Evolutionary conservation across 2,797 vertebrate species (phyloP), one percentile per base, ranked within the genome.

Genomic region (Tenualosa ilisha): DNA sequence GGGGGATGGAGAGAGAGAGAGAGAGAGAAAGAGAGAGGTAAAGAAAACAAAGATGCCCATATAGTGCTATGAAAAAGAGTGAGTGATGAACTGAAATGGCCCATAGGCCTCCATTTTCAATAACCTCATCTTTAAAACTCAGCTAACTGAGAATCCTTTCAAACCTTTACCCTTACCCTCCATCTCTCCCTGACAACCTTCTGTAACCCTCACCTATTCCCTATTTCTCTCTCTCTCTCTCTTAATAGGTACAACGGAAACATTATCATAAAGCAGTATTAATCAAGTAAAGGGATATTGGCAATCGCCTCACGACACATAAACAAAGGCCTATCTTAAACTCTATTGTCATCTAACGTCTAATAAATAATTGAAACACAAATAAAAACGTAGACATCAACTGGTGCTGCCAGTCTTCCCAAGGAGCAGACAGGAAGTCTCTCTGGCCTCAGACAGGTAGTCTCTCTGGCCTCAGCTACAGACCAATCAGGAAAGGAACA

Each of bases 281-380:
- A 54, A 82, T 85, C 59, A 82, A 85, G 85, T 85, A 85, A 82
- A 85, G 59, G 85, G 85, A 85, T 82, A 65, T 82, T 82, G 81
- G 81, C 59, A 85, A 54, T 59, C 51, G 81, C 50, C 81, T 68
- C 72, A 79, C 72, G 40, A 79, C 72, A 79, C 72, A 79, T 79
- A 79, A 82, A 82, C 12, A 82, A 82, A 79, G 72, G 72, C 72
- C 72, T 79, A 79, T 79, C 72, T 79, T 79, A 79, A 79, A 79
- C 37, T 79, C 72, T 79, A 79, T 46, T 20, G 15, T 79, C 15
- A 46, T 79, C 72, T 79, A 79, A 79, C 40, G 17, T 79, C 72
- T 79, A 79, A 79, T 79, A 79, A 79, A 79, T 79, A 79, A 79
- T 79, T 46, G 43, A 20, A 79, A 79, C 72, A 79, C 72, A 79